Base-by-base conservation (phyloP, 2,113 vertebrate species). In the Acanthisitta chloris region DNA sequence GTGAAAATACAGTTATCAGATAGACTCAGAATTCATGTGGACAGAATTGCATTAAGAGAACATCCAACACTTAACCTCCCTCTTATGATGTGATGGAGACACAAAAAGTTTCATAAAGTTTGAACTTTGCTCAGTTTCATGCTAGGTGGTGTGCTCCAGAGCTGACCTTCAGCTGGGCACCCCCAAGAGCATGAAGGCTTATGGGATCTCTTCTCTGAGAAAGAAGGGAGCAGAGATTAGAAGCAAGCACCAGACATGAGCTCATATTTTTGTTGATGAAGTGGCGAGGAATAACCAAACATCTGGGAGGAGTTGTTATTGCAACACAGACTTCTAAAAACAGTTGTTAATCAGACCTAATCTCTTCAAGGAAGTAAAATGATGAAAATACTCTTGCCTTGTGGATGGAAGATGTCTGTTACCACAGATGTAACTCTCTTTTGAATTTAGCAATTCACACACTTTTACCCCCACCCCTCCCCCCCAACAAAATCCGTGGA, bases 121-220 rank as follows among this genome's bases (percentile, higher is more conserved):
- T 85, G 52, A n/a, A 31, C 12, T 67, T 72, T 43, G 17, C 54
- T 64, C 29, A 12, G 16, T 42, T 73, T 49, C 14, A 4, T 14
- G 15, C 13, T 51, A 17, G 19, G 12, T 43, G 19, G 54, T 10
- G 18, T 12, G 17, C 34, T 87, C 10, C 11, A 57, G 43, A 67
- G 45, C 16, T 38, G 49, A 34, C 15, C 9, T 86, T 71, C 48
- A 48, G 25, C 43, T 6, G 3, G 34, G 17, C 3, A 14, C 7
- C 4, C 66, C 51, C 0, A 3, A 36, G 48, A 28, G 3, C 20
- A 25, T 0, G 1, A 54, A 55, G 34, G 15, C 24, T 7, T 13
- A 14, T 14, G 25, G 26, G 5, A 49, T 51, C 55, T 92, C 45
- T 38, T 71, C 40, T 67, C 61, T 69, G 33, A 65, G 66, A 12